Evolutionary conservation across 2,888 invertebrate genomes (phyloP).

Genomic region (Eretmocerus hayati): DNA sequence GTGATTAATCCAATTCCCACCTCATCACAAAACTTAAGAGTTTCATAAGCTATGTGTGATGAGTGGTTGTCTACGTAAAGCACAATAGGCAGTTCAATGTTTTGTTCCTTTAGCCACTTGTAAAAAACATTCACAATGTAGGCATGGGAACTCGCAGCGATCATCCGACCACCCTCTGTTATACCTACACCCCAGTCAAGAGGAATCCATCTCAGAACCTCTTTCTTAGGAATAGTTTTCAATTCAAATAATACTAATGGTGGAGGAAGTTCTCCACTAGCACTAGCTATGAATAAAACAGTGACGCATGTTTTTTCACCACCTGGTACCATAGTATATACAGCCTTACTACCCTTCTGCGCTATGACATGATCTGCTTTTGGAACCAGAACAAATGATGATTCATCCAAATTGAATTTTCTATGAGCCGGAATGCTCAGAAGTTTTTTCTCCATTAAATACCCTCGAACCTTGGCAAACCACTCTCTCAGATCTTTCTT

Average conservation of each 20-base stretch:
- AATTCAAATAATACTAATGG: conserved; percentile 30
- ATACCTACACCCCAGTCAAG: conserved; percentile 22
- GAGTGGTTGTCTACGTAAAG: conserved; percentile 26
- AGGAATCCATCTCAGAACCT: conserved; percentile 29
- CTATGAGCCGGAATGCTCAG: conserved; percentile 24
- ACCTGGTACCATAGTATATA: conserved; percentile 27
- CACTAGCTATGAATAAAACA: conserved; percentile 28
- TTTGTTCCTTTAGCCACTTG: conserved; percentile 2
- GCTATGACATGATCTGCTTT: conserved; percentile 30
- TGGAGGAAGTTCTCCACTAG: conserved; percentile 26
- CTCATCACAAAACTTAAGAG: conserved; percentile 26
- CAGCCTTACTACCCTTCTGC: conserved; percentile 29
- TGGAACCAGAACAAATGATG: conserved; percentile 28
- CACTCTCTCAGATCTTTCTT: conserved; percentile 29
- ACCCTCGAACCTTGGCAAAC: conserved; percentile 30
- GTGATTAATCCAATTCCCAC: conserved; percentile 2
- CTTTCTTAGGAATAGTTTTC: conserved; percentile 24
- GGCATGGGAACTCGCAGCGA: conserved; percentile 25
- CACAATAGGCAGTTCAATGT: conserved; percentile 22
- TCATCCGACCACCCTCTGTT: conserved; percentile 31
- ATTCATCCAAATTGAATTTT: conserved; percentile 28
- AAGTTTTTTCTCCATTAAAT: conserved; percentile 3
- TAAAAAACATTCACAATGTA: conserved; percentile 25
- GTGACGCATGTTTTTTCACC: conserved; percentile 34
- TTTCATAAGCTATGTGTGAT: conserved; percentile 26